Conservation (phyloP, 2,797 vertebrate genomes). For the Oryzias dopingdopingensis region DNA sequence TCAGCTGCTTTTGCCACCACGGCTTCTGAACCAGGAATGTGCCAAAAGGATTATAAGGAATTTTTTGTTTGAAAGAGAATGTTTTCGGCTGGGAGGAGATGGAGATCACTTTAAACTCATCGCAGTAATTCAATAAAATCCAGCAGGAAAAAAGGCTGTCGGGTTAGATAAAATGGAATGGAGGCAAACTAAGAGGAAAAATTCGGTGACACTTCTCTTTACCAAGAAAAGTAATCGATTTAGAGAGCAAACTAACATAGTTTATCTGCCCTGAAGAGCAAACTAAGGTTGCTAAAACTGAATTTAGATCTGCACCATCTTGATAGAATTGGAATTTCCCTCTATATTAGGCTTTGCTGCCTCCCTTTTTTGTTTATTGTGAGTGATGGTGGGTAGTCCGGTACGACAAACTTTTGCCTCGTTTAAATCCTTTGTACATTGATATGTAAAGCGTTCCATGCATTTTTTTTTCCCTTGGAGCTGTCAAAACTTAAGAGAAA, state of each 20-base stretch:
- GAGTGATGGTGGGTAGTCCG: constrained; percentile 20
- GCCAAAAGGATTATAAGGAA: constrained; percentile 21
- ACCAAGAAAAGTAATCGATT: constrained; percentile 39
- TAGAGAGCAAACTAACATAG: constrained; percentile 38
- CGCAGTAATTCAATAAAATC: constrained; percentile 58
- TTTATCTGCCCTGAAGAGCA: constrained; percentile 38
- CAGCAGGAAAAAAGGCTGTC: constrained; percentile 31
- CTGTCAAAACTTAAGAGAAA: constrained; percentile 37
- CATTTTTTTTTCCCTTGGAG: constrained; percentile 49
- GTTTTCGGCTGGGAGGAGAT: constrained; percentile 42
- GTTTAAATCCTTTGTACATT: constrained; percentile 59
- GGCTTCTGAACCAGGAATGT: constrained; percentile 30
- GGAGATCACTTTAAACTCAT: constrained; percentile 56
- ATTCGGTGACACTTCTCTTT: constrained; percentile 39
- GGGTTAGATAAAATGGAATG: constrained; percentile 33
- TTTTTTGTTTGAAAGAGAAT: constrained; percentile 28
- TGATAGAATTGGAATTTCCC: constrained; percentile 30
- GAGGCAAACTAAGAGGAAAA: constrained; percentile 42
- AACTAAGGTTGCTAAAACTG: constrained; percentile 27
- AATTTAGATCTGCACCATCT: constrained; percentile 21
- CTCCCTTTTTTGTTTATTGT: constrained; percentile 16
- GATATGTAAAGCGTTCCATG: constrained; percentile 71
- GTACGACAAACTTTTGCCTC: constrained; percentile 37
- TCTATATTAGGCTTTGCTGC: constrained; percentile 26
- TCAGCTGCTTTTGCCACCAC: constrained; percentile 15